These are phyloP conservation scores for Lordiphosa fenestrarum DNA, from an alignment of 2,888 invertebrate genomes.

Conservation along the genomic window DNA sequence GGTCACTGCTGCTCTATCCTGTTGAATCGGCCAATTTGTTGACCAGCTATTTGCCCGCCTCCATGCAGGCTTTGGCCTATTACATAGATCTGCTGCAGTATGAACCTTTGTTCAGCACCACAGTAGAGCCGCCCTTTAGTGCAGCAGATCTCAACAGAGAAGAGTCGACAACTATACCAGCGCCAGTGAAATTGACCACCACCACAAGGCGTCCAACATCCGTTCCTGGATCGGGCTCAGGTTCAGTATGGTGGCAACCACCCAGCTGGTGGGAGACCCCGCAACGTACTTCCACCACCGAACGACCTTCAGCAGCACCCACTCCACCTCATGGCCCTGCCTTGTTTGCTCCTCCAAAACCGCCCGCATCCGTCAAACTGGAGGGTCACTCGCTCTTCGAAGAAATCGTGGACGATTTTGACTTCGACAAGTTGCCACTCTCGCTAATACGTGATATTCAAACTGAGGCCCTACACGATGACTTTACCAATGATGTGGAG, in stretches of 20 bases:
- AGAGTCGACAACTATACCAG: conserved; percentile 12
- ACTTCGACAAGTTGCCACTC: conserved; percentile 76
- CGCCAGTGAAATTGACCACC: conserved; percentile 8
- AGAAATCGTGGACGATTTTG: conserved; percentile 58
- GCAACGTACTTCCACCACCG: conserved; percentile 57
- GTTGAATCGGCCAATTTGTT: conserved; percentile 64
- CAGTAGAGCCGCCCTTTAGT: conserved; percentile 79
- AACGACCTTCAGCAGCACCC: conserved; percentile 54
- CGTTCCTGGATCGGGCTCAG: conserved; percentile 14
- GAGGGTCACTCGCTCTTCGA: conserved; percentile 68
- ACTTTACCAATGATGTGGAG: conserved; percentile 76
- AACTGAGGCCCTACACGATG: conserved; percentile 73
- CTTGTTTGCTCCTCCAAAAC: conserved; percentile 65
- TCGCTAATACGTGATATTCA: conserved; percentile 77
- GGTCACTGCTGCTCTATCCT: conserved; percentile 27
- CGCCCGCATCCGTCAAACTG: conserved; percentile 1
- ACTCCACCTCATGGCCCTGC: conserved; percentile 72
- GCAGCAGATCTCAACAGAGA: conserved; percentile 28
- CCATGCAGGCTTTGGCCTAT: conserved; percentile 80
- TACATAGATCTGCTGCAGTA: conserved; percentile 80
- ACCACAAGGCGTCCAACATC: conserved; percentile 32
- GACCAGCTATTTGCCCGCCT: conserved; percentile 78
- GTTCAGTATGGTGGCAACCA: conserved; percentile 67
- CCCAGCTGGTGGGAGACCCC: conserved; percentile 70
- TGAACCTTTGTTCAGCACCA: conserved; percentile 77